These are phyloP conservation scores for Pangasianodon hypophthalmus DNA, from an alignment of 2,113 vertebrate species.

Conservation along the genomic window DNA sequence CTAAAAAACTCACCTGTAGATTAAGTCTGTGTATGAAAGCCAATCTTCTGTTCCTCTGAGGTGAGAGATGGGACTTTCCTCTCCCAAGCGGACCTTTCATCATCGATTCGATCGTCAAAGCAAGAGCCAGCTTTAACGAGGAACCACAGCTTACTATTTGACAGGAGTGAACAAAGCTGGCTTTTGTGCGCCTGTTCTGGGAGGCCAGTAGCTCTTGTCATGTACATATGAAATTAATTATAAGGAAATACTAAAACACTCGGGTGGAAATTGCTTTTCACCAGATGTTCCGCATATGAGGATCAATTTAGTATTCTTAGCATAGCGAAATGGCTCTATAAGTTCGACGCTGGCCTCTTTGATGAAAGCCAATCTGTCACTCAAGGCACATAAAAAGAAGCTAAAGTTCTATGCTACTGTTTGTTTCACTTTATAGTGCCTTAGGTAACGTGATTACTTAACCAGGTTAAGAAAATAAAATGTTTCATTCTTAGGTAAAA, in stretches of 20 bases:
- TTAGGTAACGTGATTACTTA: constrained; percentile 81
- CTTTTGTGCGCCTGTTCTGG: constrained; percentile 77
- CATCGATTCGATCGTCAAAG: constrained; percentile 58
- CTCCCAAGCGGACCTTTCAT: constrained; percentile 59
- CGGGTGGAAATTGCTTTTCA: constrained; percentile 81
- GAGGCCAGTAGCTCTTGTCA: constrained; percentile 77
- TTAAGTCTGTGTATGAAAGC: constrained; percentile 55
- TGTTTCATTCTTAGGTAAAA: constrained; percentile 75
- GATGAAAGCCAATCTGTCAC: constrained; percentile 78
- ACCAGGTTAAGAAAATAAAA: constrained; percentile 80
- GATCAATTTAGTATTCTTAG: constrained; percentile 75
- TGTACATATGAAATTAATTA: constrained; percentile 85
- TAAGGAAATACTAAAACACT: constrained; percentile 84
- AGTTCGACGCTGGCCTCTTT: constrained; percentile 67
- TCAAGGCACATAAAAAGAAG: constrained; percentile 72
- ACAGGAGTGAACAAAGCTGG: constrained; percentile 73
- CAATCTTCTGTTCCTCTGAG: constrained; percentile 47
- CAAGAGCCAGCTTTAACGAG: constrained; percentile 54
- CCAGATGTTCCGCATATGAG: constrained; percentile 81
- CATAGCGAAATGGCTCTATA: constrained; percentile 70
- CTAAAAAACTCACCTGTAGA: constrained; percentile 46
- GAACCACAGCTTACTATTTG: constrained; percentile 70
- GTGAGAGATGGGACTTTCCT: constrained; percentile 60
- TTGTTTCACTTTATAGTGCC: constrained; percentile 76
- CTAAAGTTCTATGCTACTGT: constrained; percentile 75